Conservation (phyloP, 2,888 invertebrate species). For the Mythimna pallens region DNA sequence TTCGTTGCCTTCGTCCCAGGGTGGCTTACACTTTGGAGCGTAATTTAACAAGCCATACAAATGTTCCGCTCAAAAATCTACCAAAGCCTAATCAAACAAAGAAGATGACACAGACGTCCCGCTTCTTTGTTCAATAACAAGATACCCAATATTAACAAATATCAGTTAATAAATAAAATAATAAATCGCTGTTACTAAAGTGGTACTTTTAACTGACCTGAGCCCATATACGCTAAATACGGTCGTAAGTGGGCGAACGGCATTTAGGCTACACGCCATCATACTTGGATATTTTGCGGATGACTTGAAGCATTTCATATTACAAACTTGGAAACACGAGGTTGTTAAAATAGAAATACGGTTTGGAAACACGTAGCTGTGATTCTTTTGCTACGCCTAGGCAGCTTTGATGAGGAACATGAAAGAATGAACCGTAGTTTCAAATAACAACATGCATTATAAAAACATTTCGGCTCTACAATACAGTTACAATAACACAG, state of each 20-base stretch:
- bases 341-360: conserved; percentile 62
- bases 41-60: not conserved
- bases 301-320: conserved; percentile 78
- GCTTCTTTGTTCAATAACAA: conserved; percentile 41
- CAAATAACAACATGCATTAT: no score
- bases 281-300: conserved; percentile 77
- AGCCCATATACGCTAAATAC: conserved; percentile 77
- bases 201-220: conserved; percentile 74
- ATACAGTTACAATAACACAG: conserved; percentile 15
- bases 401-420: conserved; percentile 5
- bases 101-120: conserved; percentile 17
- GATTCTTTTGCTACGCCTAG: conserved; percentile 27
- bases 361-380: conserved; percentile 49
- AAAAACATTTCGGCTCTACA: conserved; percentile 14
- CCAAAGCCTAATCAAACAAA: not conserved
- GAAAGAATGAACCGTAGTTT: conserved; percentile 6
- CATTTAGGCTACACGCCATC: conserved; percentile 78
- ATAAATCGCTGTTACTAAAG: conserved; percentile 59
- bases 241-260: conserved; percentile 84
- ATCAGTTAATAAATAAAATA: conserved; percentile 46
- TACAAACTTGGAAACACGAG: conserved; percentile 79
- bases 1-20: no score
- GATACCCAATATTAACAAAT: conserved; percentile 10
- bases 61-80: not conserved
- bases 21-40: not conserved